Percentiles rank a stretch among this genome's conserved stretches.
phyloP scores from a whole-genome alignment of 2,888 invertebrate genomes.

The Drosophila glabriapex region DNA sequence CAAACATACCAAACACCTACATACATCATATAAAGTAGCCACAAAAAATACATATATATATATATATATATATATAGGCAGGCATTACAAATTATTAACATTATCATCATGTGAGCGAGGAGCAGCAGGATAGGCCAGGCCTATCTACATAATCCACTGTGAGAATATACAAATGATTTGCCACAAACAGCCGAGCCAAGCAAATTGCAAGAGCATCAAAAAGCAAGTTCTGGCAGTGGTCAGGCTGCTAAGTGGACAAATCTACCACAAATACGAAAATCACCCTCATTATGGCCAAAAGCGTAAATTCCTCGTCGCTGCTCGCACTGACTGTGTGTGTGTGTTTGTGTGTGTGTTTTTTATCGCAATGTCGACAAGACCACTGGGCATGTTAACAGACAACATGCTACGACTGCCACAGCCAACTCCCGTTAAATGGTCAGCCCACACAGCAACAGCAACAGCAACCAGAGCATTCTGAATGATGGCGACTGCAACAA shows the following conservation, averaged over 20 bases:
- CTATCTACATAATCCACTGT: constrained; percentile 73
- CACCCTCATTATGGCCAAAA: constrained; percentile 83
- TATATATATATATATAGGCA: constrained; percentile 53
- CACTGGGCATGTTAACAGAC: constrained; percentile 79
- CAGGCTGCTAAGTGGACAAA: constrained; percentile 83
- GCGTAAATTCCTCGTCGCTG: constrained; percentile 58
- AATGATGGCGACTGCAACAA: constrained; percentile 18
- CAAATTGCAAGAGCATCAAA: constrained; percentile 68
- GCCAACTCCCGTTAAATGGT: constrained; percentile 56
- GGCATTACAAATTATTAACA: constrained; percentile 80
- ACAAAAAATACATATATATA: constrained; percentile 5
- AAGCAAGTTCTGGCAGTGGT: constrained; percentile 54
- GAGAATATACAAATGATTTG: constrained; percentile 79
- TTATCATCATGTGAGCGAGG: constrained; percentile 66
- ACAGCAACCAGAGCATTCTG: constrained; percentile 16
- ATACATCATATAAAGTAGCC: constrained; percentile 50
- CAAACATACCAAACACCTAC: constrained; percentile 9
- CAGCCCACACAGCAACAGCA: constrained; percentile 42
- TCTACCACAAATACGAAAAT: constrained; percentile 83
- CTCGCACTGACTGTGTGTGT: constrained; percentile 2
- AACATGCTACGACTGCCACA: constrained; percentile 54
- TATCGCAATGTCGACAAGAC: constrained; percentile 79
- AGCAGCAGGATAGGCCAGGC: constrained; percentile 13
- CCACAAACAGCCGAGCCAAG: constrained; percentile 51
- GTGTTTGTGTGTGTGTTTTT: constrained; percentile 41